These are phyloP conservation scores for Drusus annulatus DNA, from an alignment of 1,140 invertebrate species.

Conservation along the genomic window DNA sequence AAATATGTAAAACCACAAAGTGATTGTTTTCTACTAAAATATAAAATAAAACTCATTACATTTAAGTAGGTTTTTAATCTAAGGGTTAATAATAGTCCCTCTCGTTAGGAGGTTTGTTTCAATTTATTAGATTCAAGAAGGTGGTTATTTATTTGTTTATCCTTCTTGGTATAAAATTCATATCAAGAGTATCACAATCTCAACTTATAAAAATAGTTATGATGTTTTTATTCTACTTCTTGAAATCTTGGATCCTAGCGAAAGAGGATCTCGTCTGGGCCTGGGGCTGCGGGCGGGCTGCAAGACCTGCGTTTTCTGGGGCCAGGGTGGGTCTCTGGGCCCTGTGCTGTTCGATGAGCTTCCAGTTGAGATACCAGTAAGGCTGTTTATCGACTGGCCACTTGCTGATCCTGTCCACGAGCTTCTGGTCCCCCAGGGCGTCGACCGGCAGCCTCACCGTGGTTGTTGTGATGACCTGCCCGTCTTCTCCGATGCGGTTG, in stretches of 20 bases:
- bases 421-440: slow-evolving; percentile 62
- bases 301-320: neutral
- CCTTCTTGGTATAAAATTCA: too few relatives aligned
- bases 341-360: slow-evolving; percentile 64
- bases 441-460: slow-evolving; percentile 60
- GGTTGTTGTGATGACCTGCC: slow-evolving; percentile 44
- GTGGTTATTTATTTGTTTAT: too few relatives aligned
- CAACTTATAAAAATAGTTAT: too few relatives aligned
- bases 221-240: neutral
- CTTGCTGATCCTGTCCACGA: slow-evolving; percentile 62
- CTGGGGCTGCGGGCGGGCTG: neutral
- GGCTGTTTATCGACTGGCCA: slow-evolving; percentile 64
- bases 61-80: too few relatives aligned
- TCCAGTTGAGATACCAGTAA: slow-evolving; percentile 67
- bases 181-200: too few relatives aligned
- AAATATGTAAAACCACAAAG: too few relatives aligned
- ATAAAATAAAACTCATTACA: too few relatives aligned
- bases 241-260: neutral
- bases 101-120: too few relatives aligned
- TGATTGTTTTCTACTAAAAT: too few relatives aligned
- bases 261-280: neutral
- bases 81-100: too few relatives aligned
- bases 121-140: too few relatives aligned
- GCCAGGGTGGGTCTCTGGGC: neutral
- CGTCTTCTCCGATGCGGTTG: slow-evolving; percentile 60